phyloP scores from a whole-genome alignment of 2,797 vertebrate species.

The Eptatretus atami region DNA sequence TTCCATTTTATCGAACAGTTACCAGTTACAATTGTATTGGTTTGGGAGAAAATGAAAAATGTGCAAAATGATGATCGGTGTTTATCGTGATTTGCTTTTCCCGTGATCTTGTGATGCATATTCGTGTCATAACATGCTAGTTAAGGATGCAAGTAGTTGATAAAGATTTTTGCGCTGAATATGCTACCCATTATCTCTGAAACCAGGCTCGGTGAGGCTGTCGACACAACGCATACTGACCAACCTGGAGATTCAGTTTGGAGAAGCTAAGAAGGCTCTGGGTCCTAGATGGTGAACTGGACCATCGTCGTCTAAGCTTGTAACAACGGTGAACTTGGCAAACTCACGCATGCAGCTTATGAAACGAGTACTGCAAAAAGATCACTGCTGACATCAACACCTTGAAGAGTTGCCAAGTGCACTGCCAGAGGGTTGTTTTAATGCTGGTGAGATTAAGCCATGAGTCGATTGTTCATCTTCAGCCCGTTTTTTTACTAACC shows the following conservation, averaged over 20 bases:
- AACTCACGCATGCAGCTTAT: conserved; percentile 17
- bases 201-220: not conserved
- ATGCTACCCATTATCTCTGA: too few relatives aligned
- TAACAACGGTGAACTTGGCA: conserved; percentile 16
- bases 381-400: conserved; percentile 35
- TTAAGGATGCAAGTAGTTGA: too few relatives aligned
- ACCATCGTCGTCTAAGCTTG: conserved; percentile 22
- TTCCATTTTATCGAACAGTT: too few relatives aligned
- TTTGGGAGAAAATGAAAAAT: too few relatives aligned
- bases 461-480: conserved; percentile 12
- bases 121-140: too few relatives aligned
- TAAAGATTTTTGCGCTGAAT: too few relatives aligned
- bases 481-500: not conserved
- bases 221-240: conserved; percentile 23
- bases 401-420: conserved; percentile 24
- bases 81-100: too few relatives aligned
- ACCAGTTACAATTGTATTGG: too few relatives aligned
- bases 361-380: conserved; percentile 23
- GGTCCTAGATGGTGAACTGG: conserved; percentile 15
- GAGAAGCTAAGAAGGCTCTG: conserved; percentile 16
- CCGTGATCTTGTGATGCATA: too few relatives aligned
- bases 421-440: conserved; percentile 40
- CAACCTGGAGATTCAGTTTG: conserved; percentile 23
- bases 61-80: too few relatives aligned
- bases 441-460: conserved; percentile 21